Base-by-base conservation (phyloP, 1,140 invertebrate genomes). In the Gonioctena quinquepunctata region DNA sequence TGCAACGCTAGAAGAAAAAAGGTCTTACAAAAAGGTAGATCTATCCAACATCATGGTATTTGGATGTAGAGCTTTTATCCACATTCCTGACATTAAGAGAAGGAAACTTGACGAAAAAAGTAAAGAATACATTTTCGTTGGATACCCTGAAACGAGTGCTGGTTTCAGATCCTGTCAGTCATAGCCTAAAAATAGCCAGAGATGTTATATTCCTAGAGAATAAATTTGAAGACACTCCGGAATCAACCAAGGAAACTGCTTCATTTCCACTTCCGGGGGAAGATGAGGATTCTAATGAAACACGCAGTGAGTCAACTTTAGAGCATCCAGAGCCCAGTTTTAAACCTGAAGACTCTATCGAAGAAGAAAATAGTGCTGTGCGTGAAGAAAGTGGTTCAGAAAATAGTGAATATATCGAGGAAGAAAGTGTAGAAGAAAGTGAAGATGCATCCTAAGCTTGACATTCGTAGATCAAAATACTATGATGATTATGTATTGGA, bases 11-110 rank as follows among this genome's bases (percentile, higher is more conserved):
- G 65, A 77, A 33, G 82, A 85, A 68, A 21, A 78, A 28, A 81
- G 79, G 79, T 65, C 67, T 8, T 57, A 54, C 7, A 60, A 69
- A 50, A 73, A 77, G 49, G 68, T 73, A 18, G 71, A 79, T 69
- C 27, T 82, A 21, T 69, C 54, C 18, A 33, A 77, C 54, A 23
- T 81, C 4, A 63, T 42, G 59, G 26, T 82, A 5, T 84, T 86
- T 80, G 83, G 84, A 33, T 85, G 82, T 66, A 66, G 70, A 65
- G 84, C 83, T 8, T 82, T 81, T 70, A 78, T 75, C 2, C 76
- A 82, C 22, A 76, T 86, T 25, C 81, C 83, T 33, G 74, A 82
- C 18, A 59, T 78, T 62, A 78, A 81, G 23, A 71, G 75, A 4
- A 79, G 68, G 28, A 84, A 84, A 72, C 70, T 81, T 66, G 77